Base-by-base conservation (phyloP, 2,797 vertebrate genomes). In the Notamacropus eugenii region DNA sequence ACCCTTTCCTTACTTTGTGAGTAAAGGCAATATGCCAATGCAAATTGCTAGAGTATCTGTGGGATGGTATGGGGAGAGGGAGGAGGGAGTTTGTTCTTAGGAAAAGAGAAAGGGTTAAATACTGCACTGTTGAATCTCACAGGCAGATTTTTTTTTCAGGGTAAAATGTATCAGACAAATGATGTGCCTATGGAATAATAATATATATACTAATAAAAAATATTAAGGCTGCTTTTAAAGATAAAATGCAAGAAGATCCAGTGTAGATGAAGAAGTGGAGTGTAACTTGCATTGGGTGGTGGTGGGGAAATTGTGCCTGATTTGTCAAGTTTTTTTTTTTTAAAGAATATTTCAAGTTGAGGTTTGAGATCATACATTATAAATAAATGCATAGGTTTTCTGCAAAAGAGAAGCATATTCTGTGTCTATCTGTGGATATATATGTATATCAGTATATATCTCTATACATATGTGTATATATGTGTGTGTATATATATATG, bases 31-130 rank as follows among this genome's bases (percentile, higher is more conserved):
- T 94, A 93, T 98, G 94, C 97, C 97, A 96, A 16, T 54, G 56
- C 94, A 98, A 97, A 98, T 96, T 95, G 52, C 50, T 96, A 3
- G 90, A 96, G 29, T 55, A 16, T 97, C 98, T 93, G 97, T 98
- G 98, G 96, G 91, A 97, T 91, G 50, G 94, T 92, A 1, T 93
- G 93, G 96, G 96, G 94, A 97, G 93, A 98, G 94, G 95, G 95
- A 97, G 93, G 96, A 97, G 93, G 97, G 97, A 95, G 82, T 96
- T 98, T 97, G 96, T 97, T 97, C 98, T 98, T 98, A 96, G 97
- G 97, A 98, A 97, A 98, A 98, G 91, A 97, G 99, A 98, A 99
- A 98, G 98, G 98, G 98, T 98, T 98, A 98, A 98, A 98, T 98
- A 98, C 98, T 98, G 96, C 98, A 96, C 98, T 97, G 97, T 58